These are phyloP conservation scores for Scaptomyza hsui DNA, from an alignment of 1,140 invertebrate genomes.

Conservation along the genomic window DNA sequence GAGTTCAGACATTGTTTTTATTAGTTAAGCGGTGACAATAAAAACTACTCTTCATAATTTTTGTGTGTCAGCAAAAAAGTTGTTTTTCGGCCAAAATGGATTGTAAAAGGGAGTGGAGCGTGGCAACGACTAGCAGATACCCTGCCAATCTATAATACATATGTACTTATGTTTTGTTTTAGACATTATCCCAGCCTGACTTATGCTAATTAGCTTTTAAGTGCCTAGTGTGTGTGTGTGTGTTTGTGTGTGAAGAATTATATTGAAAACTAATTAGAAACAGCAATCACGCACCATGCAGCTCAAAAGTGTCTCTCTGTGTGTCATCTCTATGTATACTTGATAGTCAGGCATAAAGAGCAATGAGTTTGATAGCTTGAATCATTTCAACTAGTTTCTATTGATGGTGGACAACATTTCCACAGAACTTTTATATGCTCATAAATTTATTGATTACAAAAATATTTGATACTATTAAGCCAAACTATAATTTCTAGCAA, in stretches of 20 bases:
- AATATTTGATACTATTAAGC: too few relatives aligned
- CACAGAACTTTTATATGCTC: too few relatives aligned
- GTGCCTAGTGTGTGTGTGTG: conserved; percentile 6
- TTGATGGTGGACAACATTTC: too few relatives aligned
- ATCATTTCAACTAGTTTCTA: neutral
- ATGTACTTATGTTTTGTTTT: neutral
- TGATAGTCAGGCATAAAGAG: neutral
- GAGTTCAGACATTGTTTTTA: conserved; percentile 7
- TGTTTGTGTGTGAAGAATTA: neutral
- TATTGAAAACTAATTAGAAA: conserved; percentile 1
- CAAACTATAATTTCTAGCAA: too few relatives aligned
- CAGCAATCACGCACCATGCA: neutral
- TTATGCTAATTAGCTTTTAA: neutral
- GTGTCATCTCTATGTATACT: too few relatives aligned
- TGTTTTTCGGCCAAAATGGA: neutral
- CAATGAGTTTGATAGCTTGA: neutral
- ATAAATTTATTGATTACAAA: too few relatives aligned
- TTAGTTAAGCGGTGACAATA: neutral
- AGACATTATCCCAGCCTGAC: neutral
- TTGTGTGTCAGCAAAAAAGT: conserved; percentile 2
- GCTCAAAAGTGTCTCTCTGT: neutral
- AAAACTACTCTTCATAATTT: conserved; percentile 9
- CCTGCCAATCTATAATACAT: neutral
- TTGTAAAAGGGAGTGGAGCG: too few relatives aligned
- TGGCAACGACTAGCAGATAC: neutral